Evolutionary conservation across 2,113 vertebrate species (phyloP), one percentile per base, ranked within the genome.

Genomic region (Myanophis thanlyinensis): DNA sequence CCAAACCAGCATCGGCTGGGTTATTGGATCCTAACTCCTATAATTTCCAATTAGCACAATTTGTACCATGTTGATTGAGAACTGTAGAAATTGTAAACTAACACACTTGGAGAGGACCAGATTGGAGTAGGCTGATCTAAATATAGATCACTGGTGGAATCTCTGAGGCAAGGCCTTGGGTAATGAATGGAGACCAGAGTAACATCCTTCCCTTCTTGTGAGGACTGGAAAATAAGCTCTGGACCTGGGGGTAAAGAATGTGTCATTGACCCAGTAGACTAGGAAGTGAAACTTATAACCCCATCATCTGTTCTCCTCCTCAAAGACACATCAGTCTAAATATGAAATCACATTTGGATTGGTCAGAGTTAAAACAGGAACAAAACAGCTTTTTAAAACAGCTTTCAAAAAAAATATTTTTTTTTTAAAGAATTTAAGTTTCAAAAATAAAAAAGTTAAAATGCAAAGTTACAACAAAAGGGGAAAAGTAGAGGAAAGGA

Each of bases 291-390:
- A 91, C 90, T 30, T 86, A 49, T 46, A 67, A 20, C 25, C 80
- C 27, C 12, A 47, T 62, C 49, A 87, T 93, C 27, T 54, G 85
- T 91, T 56, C 80, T 49, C 47, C 8, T 86, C 56, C 40, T 40
- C 27, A 89, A 49, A 89, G 73, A 86, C 35, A 4, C 88, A 89
- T 46, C 73, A 86, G 87, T 15, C 53, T 27, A 40, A 13, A n/a
- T 52, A 73, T 87, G 85, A 73, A 52, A 86, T 89, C 35, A 91
- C 53, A 53, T 18, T 20, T 51, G n/a, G 85, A 91, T 92, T 91
- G 87, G 54, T 93, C 93, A 93, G 27, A n/a, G 10, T 27, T 62
- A 89, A 93, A 93, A 93, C 48, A 93, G 93, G 93, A 93, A 40
- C 46, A 48, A n/a, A n/a, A n/a, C n/a, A n/a, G n/a, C n/a, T n/a